A percentile compares a stretch with the other conserved stretches of the same genome.
These are phyloP conservation scores for Phrynocephalus forsythii DNA, from an alignment of 2,797 vertebrate genomes.

Conservation along the genomic window DNA sequence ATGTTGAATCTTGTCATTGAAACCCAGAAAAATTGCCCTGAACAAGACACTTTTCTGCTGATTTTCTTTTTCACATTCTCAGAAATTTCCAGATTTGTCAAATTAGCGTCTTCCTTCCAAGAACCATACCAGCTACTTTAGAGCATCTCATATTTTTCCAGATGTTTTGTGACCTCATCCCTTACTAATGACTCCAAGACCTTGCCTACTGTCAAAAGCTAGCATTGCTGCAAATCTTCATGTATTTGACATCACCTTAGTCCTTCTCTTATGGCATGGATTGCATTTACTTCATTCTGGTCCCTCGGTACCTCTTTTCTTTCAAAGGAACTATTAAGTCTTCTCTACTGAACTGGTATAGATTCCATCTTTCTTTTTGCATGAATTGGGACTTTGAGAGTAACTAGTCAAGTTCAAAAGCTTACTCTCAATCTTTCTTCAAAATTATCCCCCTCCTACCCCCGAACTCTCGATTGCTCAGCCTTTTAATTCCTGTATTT, in stretches of 20 bases:
- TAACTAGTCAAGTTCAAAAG: constrained; percentile 58
- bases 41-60: constrained; percentile 38
- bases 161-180: constrained; percentile 67
- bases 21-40: constrained; percentile 2
- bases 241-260: constrained; percentile 61
- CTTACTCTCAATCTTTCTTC: neutral
- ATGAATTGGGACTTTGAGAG: constrained; percentile 65
- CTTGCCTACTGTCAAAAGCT: constrained; percentile 64
- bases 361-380: constrained; percentile 64
- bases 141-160: constrained; percentile 64
- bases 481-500: constrained; percentile 64
- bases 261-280: constrained; percentile 47
- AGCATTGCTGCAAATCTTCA: constrained; percentile 64
- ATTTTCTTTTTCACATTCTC: constrained; percentile 34
- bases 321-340: constrained; percentile 47
- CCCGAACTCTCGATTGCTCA: neutral
- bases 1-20: constrained; percentile 19
- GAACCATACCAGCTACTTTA: constrained; percentile 45
- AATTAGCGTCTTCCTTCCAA: constrained; percentile 43
- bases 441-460: neutral
- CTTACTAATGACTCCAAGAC: constrained; percentile 58
- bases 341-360: constrained; percentile 49
- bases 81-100: constrained; percentile 54
- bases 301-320: constrained; percentile 44
- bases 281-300: constrained; percentile 56